Percentiles rank a stretch among this genome's conserved stretches.
Conservation (phyloP, 23 tunicate species). For the Styela clava region DNA sequence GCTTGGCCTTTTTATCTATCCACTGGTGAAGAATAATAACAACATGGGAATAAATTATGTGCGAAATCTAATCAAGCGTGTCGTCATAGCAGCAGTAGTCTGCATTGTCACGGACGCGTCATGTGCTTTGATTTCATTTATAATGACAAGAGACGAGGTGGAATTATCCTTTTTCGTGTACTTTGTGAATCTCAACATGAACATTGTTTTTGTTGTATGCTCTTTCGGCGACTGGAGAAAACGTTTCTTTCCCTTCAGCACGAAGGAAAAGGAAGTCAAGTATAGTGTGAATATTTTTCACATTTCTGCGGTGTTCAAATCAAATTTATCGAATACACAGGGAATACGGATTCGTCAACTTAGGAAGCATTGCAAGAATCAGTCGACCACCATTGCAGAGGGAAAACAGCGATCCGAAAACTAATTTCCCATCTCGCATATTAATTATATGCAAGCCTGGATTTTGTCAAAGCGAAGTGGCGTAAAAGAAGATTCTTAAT, state of each 20-base stretch:
- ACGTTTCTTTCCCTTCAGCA: neutral
- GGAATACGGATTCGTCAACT: neutral
- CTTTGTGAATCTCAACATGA: neutral
- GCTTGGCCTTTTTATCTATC: neutral
- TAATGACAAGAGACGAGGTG: neutral
- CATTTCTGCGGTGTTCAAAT: neutral
- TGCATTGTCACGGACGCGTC: neutral
- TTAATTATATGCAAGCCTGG: too few relatives aligned
- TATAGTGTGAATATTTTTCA: neutral
- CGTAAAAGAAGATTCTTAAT: too few relatives aligned
- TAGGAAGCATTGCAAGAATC: too few relatives aligned
- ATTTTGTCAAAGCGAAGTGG: too few relatives aligned
- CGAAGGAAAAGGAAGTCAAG: neutral
- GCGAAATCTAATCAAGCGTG: neutral
- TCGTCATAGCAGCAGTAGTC: neutral
- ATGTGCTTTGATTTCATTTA: neutral
- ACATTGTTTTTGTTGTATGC: neutral
- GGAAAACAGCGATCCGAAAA: too few relatives aligned
- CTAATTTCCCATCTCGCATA: too few relatives aligned
- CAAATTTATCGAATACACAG: neutral
- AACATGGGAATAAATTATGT: neutral
- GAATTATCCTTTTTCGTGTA: neutral
- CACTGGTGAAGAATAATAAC: neutral
- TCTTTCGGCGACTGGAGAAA: neutral
- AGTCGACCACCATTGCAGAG: too few relatives aligned